Evolutionary conservation across 2,113 vertebrate genomes (phyloP).

Genomic region (Pangasianodon gigas): DNA sequence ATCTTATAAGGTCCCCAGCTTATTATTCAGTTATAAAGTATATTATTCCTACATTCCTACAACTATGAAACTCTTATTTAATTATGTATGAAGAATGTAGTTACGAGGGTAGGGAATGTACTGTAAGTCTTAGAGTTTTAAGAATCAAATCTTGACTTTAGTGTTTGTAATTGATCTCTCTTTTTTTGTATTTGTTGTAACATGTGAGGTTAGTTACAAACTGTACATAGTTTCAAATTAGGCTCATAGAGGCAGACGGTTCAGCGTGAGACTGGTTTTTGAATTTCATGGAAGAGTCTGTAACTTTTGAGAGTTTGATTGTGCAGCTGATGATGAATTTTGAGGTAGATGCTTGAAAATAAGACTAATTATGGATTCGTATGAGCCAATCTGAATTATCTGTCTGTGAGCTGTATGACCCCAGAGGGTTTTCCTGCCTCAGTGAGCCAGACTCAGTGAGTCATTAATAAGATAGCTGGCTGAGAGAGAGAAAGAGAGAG

Average conservation of each 20-base stretch:
- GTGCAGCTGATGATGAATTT: not conserved
- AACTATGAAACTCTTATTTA: not conserved
- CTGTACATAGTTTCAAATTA: too few relatives aligned
- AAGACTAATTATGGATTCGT: constrained; percentile 36
- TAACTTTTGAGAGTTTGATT: not conserved
- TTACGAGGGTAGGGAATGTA: not conserved
- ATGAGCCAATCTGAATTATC: constrained; percentile 48
- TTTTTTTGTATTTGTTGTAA: not conserved
- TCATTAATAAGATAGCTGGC: constrained; percentile 52
- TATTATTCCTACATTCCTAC: not conserved
- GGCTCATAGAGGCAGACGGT: too few relatives aligned
- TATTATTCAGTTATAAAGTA: not conserved
- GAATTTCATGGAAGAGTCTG: not conserved
- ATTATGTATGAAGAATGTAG: not conserved
- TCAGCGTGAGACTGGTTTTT: not conserved
- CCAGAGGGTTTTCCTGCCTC: constrained; percentile 52
- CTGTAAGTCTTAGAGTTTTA: not conserved
- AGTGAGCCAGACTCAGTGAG: constrained; percentile 48
- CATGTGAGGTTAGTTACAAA: not conserved
- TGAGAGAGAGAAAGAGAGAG: constrained; percentile 32
- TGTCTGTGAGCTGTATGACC: constrained; percentile 54
- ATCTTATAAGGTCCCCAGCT: too few relatives aligned
- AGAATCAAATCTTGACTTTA: not conserved
- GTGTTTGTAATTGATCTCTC: not conserved
- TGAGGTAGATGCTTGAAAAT: constrained; percentile 6